A percentile compares a stretch with the other conserved stretches of the same genome.
Evolutionary conservation across 2,113 vertebrate genomes (phyloP).

Genomic region (Rhinolophus ferrumequinum): DNA sequence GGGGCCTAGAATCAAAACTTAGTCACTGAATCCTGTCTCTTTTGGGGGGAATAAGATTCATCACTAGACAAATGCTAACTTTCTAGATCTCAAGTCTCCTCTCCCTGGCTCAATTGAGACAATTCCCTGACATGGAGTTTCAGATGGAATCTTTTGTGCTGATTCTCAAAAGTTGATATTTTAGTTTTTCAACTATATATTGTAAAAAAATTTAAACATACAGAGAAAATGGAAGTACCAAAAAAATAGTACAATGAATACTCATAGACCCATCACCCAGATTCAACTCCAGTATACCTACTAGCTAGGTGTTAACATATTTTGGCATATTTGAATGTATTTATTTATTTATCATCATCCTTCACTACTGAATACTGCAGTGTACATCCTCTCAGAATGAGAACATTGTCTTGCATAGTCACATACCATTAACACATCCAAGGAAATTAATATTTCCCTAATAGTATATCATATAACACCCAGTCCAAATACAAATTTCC

Average conservation of each 20-base stretch:
- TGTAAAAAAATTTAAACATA: not conserved
- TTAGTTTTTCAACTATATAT: not conserved
- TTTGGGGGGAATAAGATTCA: not conserved
- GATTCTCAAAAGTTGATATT: not conserved
- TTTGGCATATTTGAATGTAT: not conserved
- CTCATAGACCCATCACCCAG: not conserved
- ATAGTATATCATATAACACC: not conserved
- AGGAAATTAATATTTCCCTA: not conserved
- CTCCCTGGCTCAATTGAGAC: not conserved
- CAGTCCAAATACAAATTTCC: not conserved
- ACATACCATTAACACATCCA: not conserved
- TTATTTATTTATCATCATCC: not conserved
- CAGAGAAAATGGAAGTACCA: not conserved
- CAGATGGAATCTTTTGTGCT: not conserved
- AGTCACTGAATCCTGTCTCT: slow-evolving; percentile 52
- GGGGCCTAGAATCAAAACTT: slow-evolving; percentile 34
- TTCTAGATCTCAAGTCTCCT: not conserved
- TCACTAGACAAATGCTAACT: not conserved
- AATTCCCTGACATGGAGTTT: not conserved
- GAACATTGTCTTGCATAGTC: not conserved
- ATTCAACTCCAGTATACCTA: not conserved
- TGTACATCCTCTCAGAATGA: not conserved
- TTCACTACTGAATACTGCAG: not conserved
- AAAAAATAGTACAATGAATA: not conserved
- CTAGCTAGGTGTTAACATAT: not conserved